Evolutionary conservation across 2,797 vertebrate genomes (phyloP).

Genomic region (Pempheris klunzingeri): DNA sequence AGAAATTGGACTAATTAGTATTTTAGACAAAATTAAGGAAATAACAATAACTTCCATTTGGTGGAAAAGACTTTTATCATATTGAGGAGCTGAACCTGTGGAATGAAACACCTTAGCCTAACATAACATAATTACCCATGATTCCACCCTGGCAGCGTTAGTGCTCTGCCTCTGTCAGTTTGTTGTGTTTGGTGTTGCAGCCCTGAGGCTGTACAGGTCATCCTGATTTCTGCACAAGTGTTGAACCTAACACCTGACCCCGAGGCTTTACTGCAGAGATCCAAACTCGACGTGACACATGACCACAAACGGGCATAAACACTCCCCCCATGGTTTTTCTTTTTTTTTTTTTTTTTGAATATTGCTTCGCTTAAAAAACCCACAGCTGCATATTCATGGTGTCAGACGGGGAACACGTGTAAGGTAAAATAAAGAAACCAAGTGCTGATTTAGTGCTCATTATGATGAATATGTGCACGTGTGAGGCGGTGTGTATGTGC

Average conservation of each 20-base stretch:
- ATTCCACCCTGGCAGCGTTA: constrained; percentile 34
- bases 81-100: background rate
- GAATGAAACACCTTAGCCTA: background rate
- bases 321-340: background rate
- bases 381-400: constrained; percentile 59
- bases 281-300: constrained; percentile 77
- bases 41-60: background rate
- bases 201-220: constrained; percentile 74
- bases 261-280: constrained; percentile 64
- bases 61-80: background rate
- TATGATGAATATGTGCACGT: constrained; percentile 51
- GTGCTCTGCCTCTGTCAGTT: constrained; percentile 60
- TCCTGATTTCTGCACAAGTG: constrained; percentile 75
- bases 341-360: constrained; percentile 7
- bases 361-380: constrained; percentile 20
- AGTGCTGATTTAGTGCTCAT: constrained; percentile 49
- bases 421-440: constrained; percentile 60
- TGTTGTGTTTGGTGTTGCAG: constrained; percentile 65
- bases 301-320: constrained; percentile 72
- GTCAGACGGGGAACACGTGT: constrained; percentile 64
- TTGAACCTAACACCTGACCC: constrained; percentile 83
- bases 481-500: constrained; percentile 26
- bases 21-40: too few species aligned
- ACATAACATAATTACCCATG: constrained; percentile 2
- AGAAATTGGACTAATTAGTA: background rate